phyloP scores from a whole-genome alignment of 1,140 invertebrate genomes.

The Lucilia cuprina region DNA sequence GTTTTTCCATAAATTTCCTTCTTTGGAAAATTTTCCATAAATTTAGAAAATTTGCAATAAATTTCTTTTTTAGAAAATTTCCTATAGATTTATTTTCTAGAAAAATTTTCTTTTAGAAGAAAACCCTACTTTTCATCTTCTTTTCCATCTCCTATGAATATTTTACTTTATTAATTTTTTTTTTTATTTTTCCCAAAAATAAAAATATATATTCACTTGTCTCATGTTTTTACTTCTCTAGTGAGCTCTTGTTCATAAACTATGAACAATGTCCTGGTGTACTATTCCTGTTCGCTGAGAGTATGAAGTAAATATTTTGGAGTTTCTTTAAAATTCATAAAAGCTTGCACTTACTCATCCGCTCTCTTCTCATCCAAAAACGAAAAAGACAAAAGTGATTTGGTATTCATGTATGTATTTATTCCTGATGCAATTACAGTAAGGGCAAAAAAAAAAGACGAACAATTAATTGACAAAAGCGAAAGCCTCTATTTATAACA shows the following conservation, averaged over 20 bases:
- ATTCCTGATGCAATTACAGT: not conserved
- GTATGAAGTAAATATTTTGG: not conserved
- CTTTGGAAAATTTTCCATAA: too few species aligned
- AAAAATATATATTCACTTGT: not conserved
- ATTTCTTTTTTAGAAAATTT: too few species aligned
- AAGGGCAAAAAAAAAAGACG: too few species aligned
- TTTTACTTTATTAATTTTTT: constrained; percentile 3
- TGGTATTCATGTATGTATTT: not conserved
- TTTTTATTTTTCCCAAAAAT: not conserved
- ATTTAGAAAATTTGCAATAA: too few species aligned
- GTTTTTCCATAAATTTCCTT: too few species aligned
- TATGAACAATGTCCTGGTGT: not conserved
- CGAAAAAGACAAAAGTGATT: not conserved
- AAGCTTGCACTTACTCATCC: not conserved
- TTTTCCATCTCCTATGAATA: not conserved
- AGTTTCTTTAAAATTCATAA: constrained; percentile 15
- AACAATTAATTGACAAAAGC: too few species aligned
- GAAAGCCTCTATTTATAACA: too few species aligned
- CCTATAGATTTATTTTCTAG: too few species aligned
- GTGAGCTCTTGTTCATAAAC: not conserved
- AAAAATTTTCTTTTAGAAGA: too few species aligned
- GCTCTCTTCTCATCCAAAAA: not conserved
- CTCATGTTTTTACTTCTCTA: not conserved
- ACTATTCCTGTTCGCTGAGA: not conserved
- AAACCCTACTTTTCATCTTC: not conserved